Evolutionary conservation across 2,797 vertebrate species (phyloP).

Genomic region (Pteronotus mesoamericanus): DNA sequence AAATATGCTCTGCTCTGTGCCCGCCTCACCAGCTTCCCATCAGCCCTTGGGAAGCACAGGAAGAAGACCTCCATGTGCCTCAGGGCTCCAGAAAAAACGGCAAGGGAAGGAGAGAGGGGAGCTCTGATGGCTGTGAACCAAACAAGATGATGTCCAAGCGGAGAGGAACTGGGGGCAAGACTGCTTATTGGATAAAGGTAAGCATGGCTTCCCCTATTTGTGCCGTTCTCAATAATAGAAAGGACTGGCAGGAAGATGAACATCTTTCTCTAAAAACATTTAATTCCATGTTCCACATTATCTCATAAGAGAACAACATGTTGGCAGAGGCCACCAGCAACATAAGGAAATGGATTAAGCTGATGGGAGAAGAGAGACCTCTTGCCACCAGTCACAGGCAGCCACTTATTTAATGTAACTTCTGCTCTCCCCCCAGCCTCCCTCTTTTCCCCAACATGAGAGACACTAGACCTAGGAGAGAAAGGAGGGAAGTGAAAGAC

Average conservation of each 20-base stretch:
- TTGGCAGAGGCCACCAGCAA: background rate
- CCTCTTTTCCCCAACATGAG: background rate
- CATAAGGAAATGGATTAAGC: background rate
- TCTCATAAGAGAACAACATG: background rate
- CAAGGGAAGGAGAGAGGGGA: background rate
- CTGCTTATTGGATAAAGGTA: background rate
- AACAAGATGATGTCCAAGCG: background rate
- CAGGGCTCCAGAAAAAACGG: background rate
- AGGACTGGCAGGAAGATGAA: background rate
- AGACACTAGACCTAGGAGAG: background rate
- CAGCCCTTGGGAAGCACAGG: background rate
- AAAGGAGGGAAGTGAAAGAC: background rate
- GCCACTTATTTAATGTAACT: background rate
- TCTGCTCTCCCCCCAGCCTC: background rate
- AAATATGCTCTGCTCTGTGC: background rate
- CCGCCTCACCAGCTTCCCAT: background rate
- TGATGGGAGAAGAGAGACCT: background rate
- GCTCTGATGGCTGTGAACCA: background rate
- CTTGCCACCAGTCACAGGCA: background rate
- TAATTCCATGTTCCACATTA: background rate
- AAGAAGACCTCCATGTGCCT: background rate
- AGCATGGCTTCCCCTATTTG: background rate
- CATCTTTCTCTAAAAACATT: background rate
- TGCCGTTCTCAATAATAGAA: background rate
- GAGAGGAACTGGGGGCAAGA: background rate